Evolutionary conservation across 2,888 invertebrate genomes (phyloP).

Genomic region (Macrosiphum euphorbiae): DNA sequence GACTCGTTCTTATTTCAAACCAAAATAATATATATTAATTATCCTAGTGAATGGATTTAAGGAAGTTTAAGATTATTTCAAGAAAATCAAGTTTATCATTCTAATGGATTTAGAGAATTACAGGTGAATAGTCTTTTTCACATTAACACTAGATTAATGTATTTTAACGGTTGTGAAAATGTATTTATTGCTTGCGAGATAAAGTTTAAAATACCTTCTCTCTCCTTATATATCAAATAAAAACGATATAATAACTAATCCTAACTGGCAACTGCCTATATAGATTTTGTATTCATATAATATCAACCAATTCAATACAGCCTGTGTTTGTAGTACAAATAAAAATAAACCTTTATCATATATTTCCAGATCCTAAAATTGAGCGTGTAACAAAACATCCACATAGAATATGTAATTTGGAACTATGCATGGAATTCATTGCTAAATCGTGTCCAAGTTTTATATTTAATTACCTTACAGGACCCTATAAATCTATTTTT

Average conservation of each 20-base stretch:
- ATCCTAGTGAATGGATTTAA: constrained; percentile 29
- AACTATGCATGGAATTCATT: not conserved
- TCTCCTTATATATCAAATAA: not conserved
- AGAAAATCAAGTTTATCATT: constrained; percentile 25
- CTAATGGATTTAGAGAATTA: constrained; percentile 41
- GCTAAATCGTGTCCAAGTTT: not conserved
- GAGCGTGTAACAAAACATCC: not conserved
- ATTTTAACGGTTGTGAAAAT: not conserved
- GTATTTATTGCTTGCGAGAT: not conserved
- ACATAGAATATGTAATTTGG: not conserved
- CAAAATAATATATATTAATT: constrained; percentile 44
- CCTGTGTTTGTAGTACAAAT: not conserved
- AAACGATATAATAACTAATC: not conserved
- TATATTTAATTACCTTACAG: not conserved
- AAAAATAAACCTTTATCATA: not conserved
- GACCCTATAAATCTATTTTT: not conserved
- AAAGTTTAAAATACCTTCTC: not conserved
- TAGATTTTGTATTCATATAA: not conserved
- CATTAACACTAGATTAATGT: constrained; percentile 32
- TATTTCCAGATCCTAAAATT: not conserved
- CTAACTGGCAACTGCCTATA: not conserved
- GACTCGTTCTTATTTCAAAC: not conserved
- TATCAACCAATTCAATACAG: not conserved
- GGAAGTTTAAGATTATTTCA: not conserved
- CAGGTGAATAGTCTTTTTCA: not conserved